Evolutionary conservation across 2,113 vertebrate species (phyloP).

Genomic region (Dissostichus mawsoni): DNA sequence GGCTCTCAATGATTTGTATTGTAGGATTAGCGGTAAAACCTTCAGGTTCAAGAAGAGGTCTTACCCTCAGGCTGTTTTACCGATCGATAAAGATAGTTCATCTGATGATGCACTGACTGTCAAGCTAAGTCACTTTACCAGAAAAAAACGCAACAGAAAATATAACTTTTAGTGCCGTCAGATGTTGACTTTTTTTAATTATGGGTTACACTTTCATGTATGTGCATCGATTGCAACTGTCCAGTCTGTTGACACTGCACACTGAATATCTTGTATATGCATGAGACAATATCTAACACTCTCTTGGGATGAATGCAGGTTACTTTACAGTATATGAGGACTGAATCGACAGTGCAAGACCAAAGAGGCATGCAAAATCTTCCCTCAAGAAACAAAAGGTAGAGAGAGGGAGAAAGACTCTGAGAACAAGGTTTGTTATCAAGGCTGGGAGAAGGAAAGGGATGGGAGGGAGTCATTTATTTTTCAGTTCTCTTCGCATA

Average conservation of each 20-base stretch:
- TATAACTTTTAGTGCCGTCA: background rate
- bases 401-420: background rate
- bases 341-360: constrained; percentile 33
- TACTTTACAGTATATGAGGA: constrained; percentile 6
- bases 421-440: constrained; percentile 29
- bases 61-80: constrained; percentile 62
- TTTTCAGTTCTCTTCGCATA: constrained; percentile 47
- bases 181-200: background rate
- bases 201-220: background rate
- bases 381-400: constrained; percentile 31
- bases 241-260: background rate
- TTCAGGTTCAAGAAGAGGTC: constrained; percentile 32
- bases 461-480: constrained; percentile 44
- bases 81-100: constrained; percentile 63
- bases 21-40: constrained; percentile 55
- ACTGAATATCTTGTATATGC: background rate
- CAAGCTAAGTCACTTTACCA: constrained; percentile 15
- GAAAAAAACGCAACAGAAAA: background rate
- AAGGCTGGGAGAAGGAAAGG: constrained; percentile 12
- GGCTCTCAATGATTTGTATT: constrained; percentile 32
- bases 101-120: constrained; percentile 46
- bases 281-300: constrained; percentile 6
- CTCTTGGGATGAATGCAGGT: constrained; percentile 23
- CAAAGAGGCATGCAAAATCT: constrained; percentile 34
- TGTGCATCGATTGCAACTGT: background rate